Evolutionary conservation across 2,888 invertebrate genomes (phyloP), one percentile per base, ranked within the genome.

Genomic region (Syritta pipiens): DNA sequence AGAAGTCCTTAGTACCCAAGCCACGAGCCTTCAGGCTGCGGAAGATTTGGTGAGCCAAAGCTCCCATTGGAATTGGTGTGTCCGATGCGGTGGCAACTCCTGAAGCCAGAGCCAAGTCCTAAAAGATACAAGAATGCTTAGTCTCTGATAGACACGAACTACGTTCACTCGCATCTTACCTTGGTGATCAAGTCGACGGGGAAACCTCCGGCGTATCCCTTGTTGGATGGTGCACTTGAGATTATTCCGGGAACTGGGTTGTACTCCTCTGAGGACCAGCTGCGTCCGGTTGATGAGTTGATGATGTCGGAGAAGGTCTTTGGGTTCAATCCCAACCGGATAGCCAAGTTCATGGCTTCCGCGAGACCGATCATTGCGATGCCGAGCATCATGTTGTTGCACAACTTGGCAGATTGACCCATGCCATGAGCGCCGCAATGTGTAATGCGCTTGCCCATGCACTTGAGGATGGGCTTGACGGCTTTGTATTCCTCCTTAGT

Each of bases 181-280:
- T 98, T 98, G 69, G 95, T 93, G 91, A 98, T 96, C 57, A 98
- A 91, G 79, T 94, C 93, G 3, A 94, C 93, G 72, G 94, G 94
- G 90, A 98, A 98, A 0, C 94, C 94, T 4, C 93, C 95, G 83
- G 94, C 91, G 88, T 99, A 99, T 83, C 94, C 91, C 81, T 95
- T 94, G 82, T 93, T 93, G 60, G 97, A 93, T 0, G 99, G 99
- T 0, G 97, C 96, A 32, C 94, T 95, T 30, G 94, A 91, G 60
- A 96, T 90, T 6, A 99, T 92, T 28, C 96, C 97, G 35, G 99
- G 99, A 0, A 98, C 97, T 0, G 99, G 99, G 88, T 98, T 99
- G 90, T 99, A 98, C 1, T 95, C 91, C 88, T 99, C 98, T 0
- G 97, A 96, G 0, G 97, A 94, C 99, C 99, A 99, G 79, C 97